These are phyloP conservation scores for Limanda limanda DNA, from an alignment of 2,113 vertebrate species.

Conservation along the genomic window DNA sequence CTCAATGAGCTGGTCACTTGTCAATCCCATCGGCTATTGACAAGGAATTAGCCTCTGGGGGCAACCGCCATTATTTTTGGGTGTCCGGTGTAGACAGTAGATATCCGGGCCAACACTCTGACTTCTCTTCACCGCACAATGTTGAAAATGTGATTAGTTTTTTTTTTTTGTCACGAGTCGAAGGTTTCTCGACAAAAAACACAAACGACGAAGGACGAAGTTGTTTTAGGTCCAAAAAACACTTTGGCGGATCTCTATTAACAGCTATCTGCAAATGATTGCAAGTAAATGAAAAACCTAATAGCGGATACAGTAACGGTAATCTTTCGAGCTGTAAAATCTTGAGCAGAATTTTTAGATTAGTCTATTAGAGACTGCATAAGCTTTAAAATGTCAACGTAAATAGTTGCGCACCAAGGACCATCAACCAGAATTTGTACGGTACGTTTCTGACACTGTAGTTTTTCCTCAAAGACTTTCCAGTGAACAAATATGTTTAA, in stretches of 20 bases:
- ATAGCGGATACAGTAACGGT: too few relatives aligned
- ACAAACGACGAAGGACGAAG: too few relatives aligned
- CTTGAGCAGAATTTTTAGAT: too few relatives aligned
- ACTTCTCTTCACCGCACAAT: neutral
- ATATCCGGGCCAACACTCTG: neutral
- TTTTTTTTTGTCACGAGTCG: neutral
- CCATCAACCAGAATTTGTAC: neutral
- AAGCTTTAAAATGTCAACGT: constrained; percentile 35
- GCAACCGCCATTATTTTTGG: neutral
- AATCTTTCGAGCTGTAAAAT: neutral
- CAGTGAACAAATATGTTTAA: neutral
- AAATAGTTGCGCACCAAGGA: neutral
- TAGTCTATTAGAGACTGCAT: too few relatives aligned
- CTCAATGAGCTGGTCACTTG: constrained; percentile 37
- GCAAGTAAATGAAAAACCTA: neutral
- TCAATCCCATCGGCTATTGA: neutral
- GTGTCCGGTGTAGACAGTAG: neutral
- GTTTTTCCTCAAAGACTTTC: neutral
- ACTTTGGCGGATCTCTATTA: too few relatives aligned
- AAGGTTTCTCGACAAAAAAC: neutral
- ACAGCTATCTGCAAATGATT: neutral
- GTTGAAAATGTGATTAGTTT: too few relatives aligned
- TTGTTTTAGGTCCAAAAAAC: neutral
- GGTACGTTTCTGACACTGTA: neutral
- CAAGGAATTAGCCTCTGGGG: neutral